Evolutionary conservation across 2,888 invertebrate species (phyloP), one percentile per base, ranked within the genome.

Genomic region (Andrena haemorrhoa): DNA sequence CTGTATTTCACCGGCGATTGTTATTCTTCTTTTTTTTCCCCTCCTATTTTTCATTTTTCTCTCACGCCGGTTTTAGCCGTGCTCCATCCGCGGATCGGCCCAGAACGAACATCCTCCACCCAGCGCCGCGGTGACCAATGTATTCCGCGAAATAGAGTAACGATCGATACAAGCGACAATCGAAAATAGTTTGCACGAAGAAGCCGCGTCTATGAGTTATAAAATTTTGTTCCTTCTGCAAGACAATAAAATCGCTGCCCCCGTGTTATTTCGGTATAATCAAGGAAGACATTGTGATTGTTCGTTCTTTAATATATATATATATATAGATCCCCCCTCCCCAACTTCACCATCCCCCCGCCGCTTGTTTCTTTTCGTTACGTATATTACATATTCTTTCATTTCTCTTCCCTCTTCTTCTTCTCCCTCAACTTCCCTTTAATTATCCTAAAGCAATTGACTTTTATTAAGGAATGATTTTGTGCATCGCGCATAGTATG

Each of bases 381-480:
- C 68, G 73, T 77, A 75, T 76, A 68, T 68, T 80, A 80, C 80
- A 79, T 66, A 33, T 71, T 16, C 29, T 33, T 56, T 53, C 20
- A 31, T 64, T 77, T 26, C 20, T 31, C 7, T 29, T 72, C 60
- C 56, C 29, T 29, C n/a, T 41, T 65, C 33, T 31, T 61, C 65
- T 23, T 6, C 65, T 23, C 4, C 20, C 31, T 16, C n/a, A 60
- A 12, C 41, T 35, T 49, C 49, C 47, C 31, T 26, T 81, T 71
- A 88, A 88, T 90, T 92, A 92, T 88, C 89, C 92, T 91, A 92
- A 89, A 91, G 88, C 92, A 93, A 92, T 93, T 92, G 93, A 93
- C 93, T 89, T 92, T 92, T 91, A 92, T 92, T 90, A 91, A 93
- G 92, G 92, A 91, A 92, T 91, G 82, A 91, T 89, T 88, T 87